A percentile compares a stretch with the other conserved stretches of the same genome.
Conservation (phyloP, 2,797 vertebrate genomes). For the Sebastes hopkinsi region DNA sequence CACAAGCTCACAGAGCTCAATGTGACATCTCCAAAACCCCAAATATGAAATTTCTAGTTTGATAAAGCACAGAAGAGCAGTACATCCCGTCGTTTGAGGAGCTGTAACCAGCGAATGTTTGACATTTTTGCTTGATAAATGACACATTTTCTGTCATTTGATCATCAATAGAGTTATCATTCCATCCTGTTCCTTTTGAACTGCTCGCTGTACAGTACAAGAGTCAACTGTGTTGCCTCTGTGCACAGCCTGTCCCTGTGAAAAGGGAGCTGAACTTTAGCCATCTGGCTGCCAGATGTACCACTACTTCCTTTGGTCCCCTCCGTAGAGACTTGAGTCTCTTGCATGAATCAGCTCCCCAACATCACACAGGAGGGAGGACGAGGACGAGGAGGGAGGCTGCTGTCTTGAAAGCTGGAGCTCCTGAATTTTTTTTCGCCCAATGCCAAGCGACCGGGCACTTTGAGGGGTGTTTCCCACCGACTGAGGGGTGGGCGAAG, state of each 20-base stretch:
- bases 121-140: not conserved
- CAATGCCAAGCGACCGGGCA: constrained; percentile 58
- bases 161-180: not conserved
- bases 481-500: constrained; percentile 43
- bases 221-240: constrained; percentile 50
- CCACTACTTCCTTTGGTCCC: constrained; percentile 49
- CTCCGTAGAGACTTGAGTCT: constrained; percentile 49
- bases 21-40: not conserved
- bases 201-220: constrained; percentile 10
- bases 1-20: not conserved
- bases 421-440: constrained; percentile 17
- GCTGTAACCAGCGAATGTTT: not conserved
- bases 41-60: not conserved
- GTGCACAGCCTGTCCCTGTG: constrained; percentile 52
- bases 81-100: not conserved
- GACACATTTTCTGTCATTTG: not conserved
- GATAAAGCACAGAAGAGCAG: not conserved
- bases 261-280: constrained; percentile 51
- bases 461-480: constrained; percentile 71
- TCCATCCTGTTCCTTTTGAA: not conserved
- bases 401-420: constrained; percentile 1
- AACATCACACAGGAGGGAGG: constrained; percentile 47
- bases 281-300: constrained; percentile 83
- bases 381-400: constrained; percentile 21
- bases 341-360: constrained; percentile 42